Conservation (phyloP, 2,113 vertebrate species). For the Prunella himalayana region DNA sequence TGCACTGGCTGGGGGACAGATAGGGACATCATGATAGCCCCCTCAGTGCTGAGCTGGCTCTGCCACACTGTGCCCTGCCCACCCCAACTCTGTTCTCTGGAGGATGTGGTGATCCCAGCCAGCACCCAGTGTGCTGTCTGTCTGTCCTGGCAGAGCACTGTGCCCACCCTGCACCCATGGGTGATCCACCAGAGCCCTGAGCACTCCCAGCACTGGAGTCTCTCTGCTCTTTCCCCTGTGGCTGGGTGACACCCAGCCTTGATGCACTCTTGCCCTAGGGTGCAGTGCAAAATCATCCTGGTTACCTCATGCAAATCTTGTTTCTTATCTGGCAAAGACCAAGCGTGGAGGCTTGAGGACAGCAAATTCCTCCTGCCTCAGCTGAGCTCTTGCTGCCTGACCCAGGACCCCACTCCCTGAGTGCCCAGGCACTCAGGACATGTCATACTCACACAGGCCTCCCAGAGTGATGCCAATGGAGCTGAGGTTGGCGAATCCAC, state of each 20-base stretch:
- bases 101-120: background rate
- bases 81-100: too few relatives aligned
- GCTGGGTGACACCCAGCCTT: background rate
- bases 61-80: background rate
- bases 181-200: background rate
- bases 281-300: background rate
- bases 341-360: background rate
- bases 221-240: background rate
- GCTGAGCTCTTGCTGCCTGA: background rate
- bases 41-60: background rate
- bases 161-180: background rate
- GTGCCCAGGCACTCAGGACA: fast-evolving
- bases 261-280: background rate
- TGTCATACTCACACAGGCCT: conserved; percentile 81
- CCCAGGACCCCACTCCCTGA: background rate
- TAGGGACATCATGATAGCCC: fast-evolving
- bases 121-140: background rate
- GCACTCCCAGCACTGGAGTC: background rate
- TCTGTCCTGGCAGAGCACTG: fast-evolving
- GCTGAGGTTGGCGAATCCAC: conserved; percentile 91
- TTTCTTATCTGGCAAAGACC: background rate
- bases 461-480: conserved; percentile 91
- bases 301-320: background rate
- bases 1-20: fast-evolving
- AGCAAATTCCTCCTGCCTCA: background rate